Evolutionary conservation across 2,113 vertebrate genomes (phyloP), one percentile per base, ranked within the genome.

Genomic region (Xiphophorus hellerii): DNA sequence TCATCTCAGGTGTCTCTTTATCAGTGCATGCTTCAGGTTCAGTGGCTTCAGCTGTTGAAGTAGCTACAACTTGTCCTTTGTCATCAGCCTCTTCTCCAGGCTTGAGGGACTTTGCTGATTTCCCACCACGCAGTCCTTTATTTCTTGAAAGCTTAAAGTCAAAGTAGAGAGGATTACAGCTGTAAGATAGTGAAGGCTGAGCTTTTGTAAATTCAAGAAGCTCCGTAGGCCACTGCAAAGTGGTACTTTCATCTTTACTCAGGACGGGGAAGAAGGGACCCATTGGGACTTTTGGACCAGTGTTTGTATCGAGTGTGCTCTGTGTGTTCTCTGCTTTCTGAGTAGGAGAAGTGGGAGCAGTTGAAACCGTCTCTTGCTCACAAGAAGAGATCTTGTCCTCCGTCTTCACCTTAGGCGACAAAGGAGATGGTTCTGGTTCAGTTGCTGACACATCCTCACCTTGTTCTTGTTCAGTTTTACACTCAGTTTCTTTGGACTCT

Each of bases 91-190:
- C 85, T 66, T 89, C 88, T 29, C 66, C 61, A 8, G 87, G 51
- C 73, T 94, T 95, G 4, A 82, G 75, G n/a, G 90, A 83, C 88
- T 92, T 94, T 44, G 75, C 73, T 3, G 78, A 76, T 86, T 93
- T 94, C 30, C 88, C 87, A 6, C 82, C 87, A 39, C 90, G 89
- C 1, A 62, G 78, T 66, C 96, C 96, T 94, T 96, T 98, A 88
- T 98, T 98, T 68, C 96, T 95, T 17, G 97, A 98, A 75, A 96
- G 93, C 84, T 99, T 99, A 90, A 99, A 99, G 87, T 99, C 98
- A 69, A 99, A 99, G 86, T 99, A 99, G 51, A 99, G 95, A 6
- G 98, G 98, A 69, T 99, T 99, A 80, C 98, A 99, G 87, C 98
- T 99, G 84, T 99, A 99, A 0, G 97, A 99, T 61, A 99, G 90